A percentile compares a stretch with the other conserved stretches of the same genome.
These are phyloP conservation scores for Drosophila guanche DNA, from an alignment of 1,140 invertebrate species.

Conservation along the genomic window DNA sequence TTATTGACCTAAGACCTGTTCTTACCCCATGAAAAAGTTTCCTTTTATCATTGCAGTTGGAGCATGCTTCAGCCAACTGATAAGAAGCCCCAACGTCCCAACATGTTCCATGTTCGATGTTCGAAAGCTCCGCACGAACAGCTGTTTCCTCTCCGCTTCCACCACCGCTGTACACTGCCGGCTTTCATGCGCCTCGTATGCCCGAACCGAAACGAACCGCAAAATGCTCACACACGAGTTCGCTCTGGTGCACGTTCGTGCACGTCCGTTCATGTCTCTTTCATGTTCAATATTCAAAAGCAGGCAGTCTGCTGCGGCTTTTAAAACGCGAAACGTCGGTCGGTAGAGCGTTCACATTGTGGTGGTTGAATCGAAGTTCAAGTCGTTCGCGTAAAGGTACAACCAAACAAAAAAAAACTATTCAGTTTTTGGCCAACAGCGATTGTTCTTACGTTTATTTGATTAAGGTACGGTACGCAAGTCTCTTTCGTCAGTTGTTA, in stretches of 20 bases:
- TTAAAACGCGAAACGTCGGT: constrained; percentile 50
- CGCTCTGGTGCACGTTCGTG: constrained; percentile 8
- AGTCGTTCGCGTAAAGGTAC: constrained; percentile 14
- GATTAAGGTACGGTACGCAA: constrained; percentile 56
- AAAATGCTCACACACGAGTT: neutral
- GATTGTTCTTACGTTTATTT: constrained; percentile 59
- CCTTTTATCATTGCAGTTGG: neutral
- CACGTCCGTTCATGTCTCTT: neutral
- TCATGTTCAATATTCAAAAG: constrained; percentile 31
- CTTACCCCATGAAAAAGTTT: no score
- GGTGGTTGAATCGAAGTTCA: constrained; percentile 11
- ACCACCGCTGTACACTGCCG: no score
- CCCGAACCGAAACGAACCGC: neutral
- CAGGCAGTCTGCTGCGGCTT: constrained; percentile 44
- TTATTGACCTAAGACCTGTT: no score
- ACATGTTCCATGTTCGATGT: constrained; percentile 10
- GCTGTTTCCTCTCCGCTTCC: constrained; percentile 8
- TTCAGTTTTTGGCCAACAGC: constrained; percentile 54
- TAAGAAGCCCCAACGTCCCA: constrained; percentile 17
- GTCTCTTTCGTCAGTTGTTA: constrained; percentile 39
- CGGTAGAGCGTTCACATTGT: constrained; percentile 16
- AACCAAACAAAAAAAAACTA: neutral
- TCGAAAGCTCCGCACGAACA: constrained; percentile 4
- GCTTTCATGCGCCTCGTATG: no score
- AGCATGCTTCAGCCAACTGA: constrained; percentile 9